A percentile compares a stretch with the other conserved stretches of the same genome.
These are phyloP conservation scores for Todiramphus chloris DNA, from an alignment of 2,113 vertebrate species.

Conservation along the genomic window DNA sequence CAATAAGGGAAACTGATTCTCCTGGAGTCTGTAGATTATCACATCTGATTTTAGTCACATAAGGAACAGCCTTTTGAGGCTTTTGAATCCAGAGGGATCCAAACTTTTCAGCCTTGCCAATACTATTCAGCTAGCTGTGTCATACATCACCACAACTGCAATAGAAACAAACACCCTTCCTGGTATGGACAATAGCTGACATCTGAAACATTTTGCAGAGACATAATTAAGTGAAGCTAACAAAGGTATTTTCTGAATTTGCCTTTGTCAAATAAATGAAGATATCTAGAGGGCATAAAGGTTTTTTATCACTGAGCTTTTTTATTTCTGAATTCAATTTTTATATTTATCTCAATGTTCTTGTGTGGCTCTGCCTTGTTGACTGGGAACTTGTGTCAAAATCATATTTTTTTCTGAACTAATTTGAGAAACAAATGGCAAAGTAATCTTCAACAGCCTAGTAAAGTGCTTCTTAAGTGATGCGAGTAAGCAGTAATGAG, in stretches of 20 bases:
- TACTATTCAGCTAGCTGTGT: neutral
- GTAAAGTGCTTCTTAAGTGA: neutral
- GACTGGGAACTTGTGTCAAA: neutral
- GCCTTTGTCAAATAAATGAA: neutral
- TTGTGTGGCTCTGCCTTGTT: neutral
- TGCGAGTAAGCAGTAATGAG: neutral
- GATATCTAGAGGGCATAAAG: neutral
- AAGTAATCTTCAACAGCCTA: neutral
- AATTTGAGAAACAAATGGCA: neutral
- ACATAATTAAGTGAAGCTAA: neutral
- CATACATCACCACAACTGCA: neutral
- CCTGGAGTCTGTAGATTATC: neutral
- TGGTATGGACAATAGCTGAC: neutral
- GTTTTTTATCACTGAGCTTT: neutral
- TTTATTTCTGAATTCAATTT: neutral
- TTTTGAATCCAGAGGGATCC: neutral
- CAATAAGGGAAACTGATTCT: neutral
- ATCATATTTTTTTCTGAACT: neutral
- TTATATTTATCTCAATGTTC: neutral
- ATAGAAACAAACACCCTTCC: neutral
- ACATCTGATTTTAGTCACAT: neutral
- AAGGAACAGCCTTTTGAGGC: neutral
- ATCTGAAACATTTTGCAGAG: neutral
- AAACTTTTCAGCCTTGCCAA: neutral
- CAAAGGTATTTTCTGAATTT: neutral